Percentiles rank a stretch among this genome's conserved stretches.
Evolutionary conservation across 2,113 vertebrate species (phyloP).

Genomic region (Reinhardtius hippoglossoides): DNA sequence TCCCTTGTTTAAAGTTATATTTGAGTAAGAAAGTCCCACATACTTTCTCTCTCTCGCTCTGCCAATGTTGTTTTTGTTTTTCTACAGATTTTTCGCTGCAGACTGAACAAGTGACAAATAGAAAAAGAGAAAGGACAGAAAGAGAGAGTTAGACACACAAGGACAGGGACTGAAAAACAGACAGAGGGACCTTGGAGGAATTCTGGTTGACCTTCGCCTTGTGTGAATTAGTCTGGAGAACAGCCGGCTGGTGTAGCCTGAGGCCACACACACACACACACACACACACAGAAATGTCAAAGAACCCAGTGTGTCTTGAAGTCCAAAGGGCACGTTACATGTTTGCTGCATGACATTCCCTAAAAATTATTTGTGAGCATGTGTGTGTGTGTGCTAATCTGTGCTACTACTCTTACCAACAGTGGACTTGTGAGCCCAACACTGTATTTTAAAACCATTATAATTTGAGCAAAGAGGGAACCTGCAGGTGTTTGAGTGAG

Average conservation of each 20-base stretch:
- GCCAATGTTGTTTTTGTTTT: too few species aligned
- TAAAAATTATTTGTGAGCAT: slow-evolving; percentile 46
- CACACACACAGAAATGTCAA: slow-evolving; percentile 60
- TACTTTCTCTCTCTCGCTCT: not conserved
- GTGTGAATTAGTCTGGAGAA: slow-evolving; percentile 74
- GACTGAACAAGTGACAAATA: not conserved
- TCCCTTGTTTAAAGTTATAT: not conserved
- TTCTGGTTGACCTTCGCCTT: slow-evolving; percentile 72
- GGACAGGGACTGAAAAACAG: slow-evolving; percentile 36
- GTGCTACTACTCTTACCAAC: not conserved
- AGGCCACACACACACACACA: slow-evolving; percentile 53
- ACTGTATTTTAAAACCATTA: too few species aligned
- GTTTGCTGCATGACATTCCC: slow-evolving; percentile 67
- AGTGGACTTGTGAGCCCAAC: not conserved
- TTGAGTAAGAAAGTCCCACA: not conserved
- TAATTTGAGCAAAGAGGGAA: too few species aligned
- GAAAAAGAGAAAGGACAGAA: not conserved
- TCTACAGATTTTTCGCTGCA: not conserved
- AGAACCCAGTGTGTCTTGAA: slow-evolving; percentile 64
- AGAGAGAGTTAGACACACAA: slow-evolving; percentile 13
- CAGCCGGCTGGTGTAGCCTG: slow-evolving; percentile 67
- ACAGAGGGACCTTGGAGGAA: slow-evolving; percentile 59
- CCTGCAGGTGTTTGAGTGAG: too few species aligned
- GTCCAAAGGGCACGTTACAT: slow-evolving; percentile 67
- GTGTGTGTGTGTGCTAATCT: slow-evolving; percentile 13